Evolutionary conservation across 92 coral and sea anemone genomes (phyloP), one percentile per base, ranked within the genome.

Genomic region (Porites evermanni): DNA sequence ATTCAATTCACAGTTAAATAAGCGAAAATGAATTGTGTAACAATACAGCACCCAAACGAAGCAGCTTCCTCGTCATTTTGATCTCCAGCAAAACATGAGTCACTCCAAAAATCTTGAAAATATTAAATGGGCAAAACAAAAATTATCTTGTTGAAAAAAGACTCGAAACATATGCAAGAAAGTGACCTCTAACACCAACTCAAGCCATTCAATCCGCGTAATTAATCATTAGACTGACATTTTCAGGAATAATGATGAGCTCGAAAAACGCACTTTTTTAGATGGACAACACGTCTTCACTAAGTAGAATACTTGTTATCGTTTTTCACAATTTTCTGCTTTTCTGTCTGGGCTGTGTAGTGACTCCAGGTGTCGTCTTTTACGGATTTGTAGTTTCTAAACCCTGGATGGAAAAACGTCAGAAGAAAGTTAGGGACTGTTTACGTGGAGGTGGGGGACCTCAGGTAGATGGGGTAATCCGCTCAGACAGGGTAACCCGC

Each of bases 1-100:
- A 71, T 58, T 66, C 71, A 81, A 13, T 70, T 70, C 77, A 52
- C 86, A 81, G 71, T 19, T 20, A 58, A 74, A 58, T 19, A 11
- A 8, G 44, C 20, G 38, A 44, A 16, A 56, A 12, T 58, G 18
- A 47, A 81, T 29, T 70, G 53, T 60, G 20, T n/a, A 81, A 81
- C 12, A 23, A 12, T 47, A 79, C 54, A 67, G 47, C 84, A 44
- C 20, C 21, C 54, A 72, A 6, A 80, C 59, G 56, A 69, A 19
- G 47, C 54, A 32, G 44, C 19, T 56, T 47, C 19, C 18, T 78
- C 32, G 72, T 19, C 1, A 8, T 1, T 1, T 63, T 14, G 6
- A 63, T 14, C 67, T 63, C 67, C 67, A 58, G 64, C n/a, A 63
- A 63, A 63, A 0, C 20, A 18, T 16, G 8, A 16, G 4, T 17